Evolutionary conservation across 2,113 vertebrate species (phyloP).

Genomic region (Tachycineta bicolor): DNA sequence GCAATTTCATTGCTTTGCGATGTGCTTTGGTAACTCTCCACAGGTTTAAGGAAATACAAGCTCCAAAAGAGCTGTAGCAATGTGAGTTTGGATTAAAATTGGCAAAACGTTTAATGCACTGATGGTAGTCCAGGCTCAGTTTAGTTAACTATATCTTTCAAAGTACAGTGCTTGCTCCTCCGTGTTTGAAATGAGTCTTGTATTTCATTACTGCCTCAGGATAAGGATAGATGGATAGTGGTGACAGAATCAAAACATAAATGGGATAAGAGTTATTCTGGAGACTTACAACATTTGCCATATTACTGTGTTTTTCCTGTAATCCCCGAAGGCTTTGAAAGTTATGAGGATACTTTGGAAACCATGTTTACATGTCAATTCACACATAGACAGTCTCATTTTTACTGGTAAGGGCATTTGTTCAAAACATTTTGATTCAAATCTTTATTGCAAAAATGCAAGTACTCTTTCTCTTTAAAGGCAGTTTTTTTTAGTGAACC

Average conservation of each 20-base stretch:
- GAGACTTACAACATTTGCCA: slow-evolving; percentile 1
- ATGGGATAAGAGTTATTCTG: slow-evolving; percentile 32
- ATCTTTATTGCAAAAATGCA: background rate
- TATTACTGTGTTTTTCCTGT: slow-evolving; percentile 28
- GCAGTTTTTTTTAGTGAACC: background rate
- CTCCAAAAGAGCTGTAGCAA: background rate
- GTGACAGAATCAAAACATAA: slow-evolving; percentile 42
- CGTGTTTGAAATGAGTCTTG: background rate
- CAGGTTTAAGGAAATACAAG: background rate
- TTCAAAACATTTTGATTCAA: background rate
- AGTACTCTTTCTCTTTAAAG: background rate
- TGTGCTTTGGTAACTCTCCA: background rate
- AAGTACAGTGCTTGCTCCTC: background rate
- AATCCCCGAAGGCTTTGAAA: background rate
- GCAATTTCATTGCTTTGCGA: background rate
- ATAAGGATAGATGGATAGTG: slow-evolving; percentile 10
- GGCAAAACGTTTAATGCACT: background rate
- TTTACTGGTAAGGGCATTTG: background rate
- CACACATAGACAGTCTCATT: background rate
- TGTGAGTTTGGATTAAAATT: background rate
- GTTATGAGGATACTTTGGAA: background rate
- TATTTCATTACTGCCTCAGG: slow-evolving; percentile 31
- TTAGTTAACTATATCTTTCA: background rate
- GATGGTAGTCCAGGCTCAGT: background rate
- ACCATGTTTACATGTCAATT: background rate